Evolutionary conservation across 2,113 vertebrate species (phyloP).

Genomic region (Lamprotornis superbus): DNA sequence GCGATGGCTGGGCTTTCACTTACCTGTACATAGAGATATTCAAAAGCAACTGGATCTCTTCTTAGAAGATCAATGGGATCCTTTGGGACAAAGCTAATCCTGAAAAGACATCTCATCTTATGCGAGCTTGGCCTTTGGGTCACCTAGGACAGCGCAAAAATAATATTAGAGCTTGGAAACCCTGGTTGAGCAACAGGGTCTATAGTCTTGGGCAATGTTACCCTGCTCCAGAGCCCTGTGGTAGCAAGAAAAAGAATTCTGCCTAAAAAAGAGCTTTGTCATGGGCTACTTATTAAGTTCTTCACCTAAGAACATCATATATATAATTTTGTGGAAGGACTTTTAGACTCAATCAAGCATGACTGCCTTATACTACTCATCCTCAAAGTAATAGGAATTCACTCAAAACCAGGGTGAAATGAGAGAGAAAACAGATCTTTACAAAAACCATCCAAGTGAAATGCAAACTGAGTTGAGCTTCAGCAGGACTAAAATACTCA

Average conservation of each 20-base stretch:
- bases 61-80: slow-evolving; percentile 95
- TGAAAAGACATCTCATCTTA: slow-evolving; percentile 98
- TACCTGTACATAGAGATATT: slow-evolving; percentile 99
- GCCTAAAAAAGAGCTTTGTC: neutral
- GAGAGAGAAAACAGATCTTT: neutral
- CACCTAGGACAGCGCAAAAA: slow-evolving; percentile 78
- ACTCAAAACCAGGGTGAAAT: neutral
- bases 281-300: neutral
- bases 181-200: neutral
- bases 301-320: neutral
- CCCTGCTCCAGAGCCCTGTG: neutral
- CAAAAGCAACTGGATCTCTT: slow-evolving; percentile 94
- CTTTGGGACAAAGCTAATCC: slow-evolving; percentile 97
- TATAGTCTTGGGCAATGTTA: neutral
- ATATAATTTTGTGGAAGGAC: neutral
- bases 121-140: slow-evolving; percentile 95
- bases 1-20: neutral
- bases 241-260: neutral
- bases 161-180: neutral
- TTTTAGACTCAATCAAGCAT: neutral
- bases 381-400: neutral
- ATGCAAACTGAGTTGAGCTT: neutral
- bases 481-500: neutral
- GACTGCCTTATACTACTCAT: neutral
- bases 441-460: neutral